Evolutionary conservation across 2,113 vertebrate genomes (phyloP).

Genomic region (Nycticryphes semicollaris): DNA sequence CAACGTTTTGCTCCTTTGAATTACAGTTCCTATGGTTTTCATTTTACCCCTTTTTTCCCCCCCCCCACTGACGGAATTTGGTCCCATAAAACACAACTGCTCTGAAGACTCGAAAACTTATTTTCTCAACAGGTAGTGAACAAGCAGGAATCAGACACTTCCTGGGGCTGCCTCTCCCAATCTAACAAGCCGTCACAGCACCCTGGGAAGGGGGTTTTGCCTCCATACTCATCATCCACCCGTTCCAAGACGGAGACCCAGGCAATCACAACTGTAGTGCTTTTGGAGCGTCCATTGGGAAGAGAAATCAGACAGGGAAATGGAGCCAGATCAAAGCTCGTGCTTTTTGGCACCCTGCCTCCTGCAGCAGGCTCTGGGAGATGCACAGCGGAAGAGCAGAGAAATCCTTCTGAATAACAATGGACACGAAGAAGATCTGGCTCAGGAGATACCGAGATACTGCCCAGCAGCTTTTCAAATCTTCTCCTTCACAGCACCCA

Average conservation of each 20-base stretch:
- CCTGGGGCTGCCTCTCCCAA: background rate
- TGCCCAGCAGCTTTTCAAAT: accelerated
- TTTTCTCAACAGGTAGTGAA: background rate
- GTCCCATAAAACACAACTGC: background rate
- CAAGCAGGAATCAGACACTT: background rate
- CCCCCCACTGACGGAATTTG: background rate
- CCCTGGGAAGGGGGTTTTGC: background rate
- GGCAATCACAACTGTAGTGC: background rate
- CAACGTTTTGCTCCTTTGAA: background rate
- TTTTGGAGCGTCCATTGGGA: background rate
- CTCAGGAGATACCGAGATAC: background rate
- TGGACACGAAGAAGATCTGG: background rate
- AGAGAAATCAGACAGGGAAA: background rate
- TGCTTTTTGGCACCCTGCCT: constrained; percentile 7
- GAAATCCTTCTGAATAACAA: background rate
- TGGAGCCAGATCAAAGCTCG: background rate
- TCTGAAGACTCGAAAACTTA: background rate
- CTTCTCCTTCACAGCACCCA: background rate
- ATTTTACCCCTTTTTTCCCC: background rate
- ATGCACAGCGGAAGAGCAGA: background rate
- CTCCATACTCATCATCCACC: background rate
- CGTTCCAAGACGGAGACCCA: background rate
- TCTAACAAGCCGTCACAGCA: background rate
- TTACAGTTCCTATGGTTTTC: background rate
- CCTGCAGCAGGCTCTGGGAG: background rate